Evolutionary conservation across 2,888 invertebrate species (phyloP).

Genomic region (Nudaria mundana): DNA sequence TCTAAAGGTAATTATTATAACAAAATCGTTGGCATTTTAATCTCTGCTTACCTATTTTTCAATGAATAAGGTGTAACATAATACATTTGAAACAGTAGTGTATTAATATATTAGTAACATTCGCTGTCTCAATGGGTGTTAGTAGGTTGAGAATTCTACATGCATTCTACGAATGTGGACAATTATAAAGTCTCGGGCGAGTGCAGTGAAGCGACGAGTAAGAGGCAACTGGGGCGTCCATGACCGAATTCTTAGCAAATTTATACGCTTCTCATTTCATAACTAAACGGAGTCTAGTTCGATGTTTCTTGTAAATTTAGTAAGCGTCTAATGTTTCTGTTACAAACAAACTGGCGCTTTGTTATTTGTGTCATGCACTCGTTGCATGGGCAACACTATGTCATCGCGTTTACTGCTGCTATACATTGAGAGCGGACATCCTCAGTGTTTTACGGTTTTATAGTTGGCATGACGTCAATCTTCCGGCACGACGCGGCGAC

Average conservation of each 20-base stretch:
- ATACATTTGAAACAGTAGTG: too few relatives aligned
- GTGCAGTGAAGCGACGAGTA: slow-evolving; percentile 71
- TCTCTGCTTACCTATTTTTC: too few relatives aligned
- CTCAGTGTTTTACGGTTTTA: slow-evolving; percentile 56
- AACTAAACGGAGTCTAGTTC: slow-evolving; percentile 45
- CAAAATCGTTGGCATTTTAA: too few relatives aligned
- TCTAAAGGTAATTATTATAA: slow-evolving; percentile 22
- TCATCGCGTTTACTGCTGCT: slow-evolving; percentile 47
- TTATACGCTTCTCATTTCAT: slow-evolving; percentile 59
- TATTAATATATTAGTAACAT: slow-evolving; percentile 7
- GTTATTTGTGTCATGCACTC: slow-evolving; percentile 38
- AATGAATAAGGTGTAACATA: too few relatives aligned
- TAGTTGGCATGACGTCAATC: slow-evolving; percentile 64
- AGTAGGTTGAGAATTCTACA: slow-evolving; percentile 33
- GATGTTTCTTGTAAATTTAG: slow-evolving; percentile 3
- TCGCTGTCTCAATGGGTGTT: slow-evolving; percentile 20
- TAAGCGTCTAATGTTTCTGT: too few relatives aligned
- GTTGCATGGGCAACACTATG: slow-evolving; percentile 39
- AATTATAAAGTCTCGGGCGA: slow-evolving; percentile 55
- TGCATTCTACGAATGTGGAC: slow-evolving; percentile 43
- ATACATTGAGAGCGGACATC: slow-evolving; percentile 62
- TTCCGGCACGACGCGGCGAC: slow-evolving; percentile 55
- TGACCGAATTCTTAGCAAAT: slow-evolving; percentile 71
- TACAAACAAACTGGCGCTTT: slow-evolving; percentile 7
- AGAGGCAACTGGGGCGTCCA: slow-evolving; percentile 66